Evolutionary conservation across 2,888 invertebrate genomes (phyloP).

Genomic region (Homarus gammarus): DNA sequence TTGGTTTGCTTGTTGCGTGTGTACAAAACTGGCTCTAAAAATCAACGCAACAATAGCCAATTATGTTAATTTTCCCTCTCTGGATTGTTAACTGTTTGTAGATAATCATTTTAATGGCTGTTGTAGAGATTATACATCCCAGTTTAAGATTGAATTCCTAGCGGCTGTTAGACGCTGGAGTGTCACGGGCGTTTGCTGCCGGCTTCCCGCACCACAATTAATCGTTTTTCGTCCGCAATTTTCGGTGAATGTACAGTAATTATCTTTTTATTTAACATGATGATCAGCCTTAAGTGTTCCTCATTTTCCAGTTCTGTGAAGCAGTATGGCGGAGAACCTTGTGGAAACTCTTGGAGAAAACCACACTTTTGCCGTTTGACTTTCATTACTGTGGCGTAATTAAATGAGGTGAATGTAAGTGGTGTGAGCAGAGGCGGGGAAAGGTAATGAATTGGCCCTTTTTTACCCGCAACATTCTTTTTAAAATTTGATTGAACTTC

Average conservation of each 20-base stretch:
- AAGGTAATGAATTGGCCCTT: background rate
- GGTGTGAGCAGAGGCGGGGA: background rate
- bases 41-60: conserved; percentile 8
- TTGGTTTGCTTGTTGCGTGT: conserved; percentile 26
- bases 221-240: conserved; percentile 56
- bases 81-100: conserved; percentile 31
- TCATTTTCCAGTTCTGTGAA: conserved; percentile 64
- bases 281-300: conserved; percentile 64
- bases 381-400: background rate
- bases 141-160: conserved; percentile 21
- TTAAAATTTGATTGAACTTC: too few relatives aligned
- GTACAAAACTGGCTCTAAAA: conserved; percentile 5
- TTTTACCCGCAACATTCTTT: too few relatives aligned
- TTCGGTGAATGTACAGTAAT: conserved; percentile 65
- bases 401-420: background rate
- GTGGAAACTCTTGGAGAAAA: background rate
- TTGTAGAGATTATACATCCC: conserved; percentile 19
- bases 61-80: conserved; percentile 38
- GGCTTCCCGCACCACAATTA: conserved; percentile 44
- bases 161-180: background rate
- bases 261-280: conserved; percentile 59
- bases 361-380: background rate
- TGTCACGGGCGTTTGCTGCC: conserved; percentile 51
- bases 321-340: conserved; percentile 25
- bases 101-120: conserved; percentile 38